These are phyloP conservation scores for Drosophila littoralis DNA, from an alignment of 1,140 invertebrate genomes.

Conservation along the genomic window DNA sequence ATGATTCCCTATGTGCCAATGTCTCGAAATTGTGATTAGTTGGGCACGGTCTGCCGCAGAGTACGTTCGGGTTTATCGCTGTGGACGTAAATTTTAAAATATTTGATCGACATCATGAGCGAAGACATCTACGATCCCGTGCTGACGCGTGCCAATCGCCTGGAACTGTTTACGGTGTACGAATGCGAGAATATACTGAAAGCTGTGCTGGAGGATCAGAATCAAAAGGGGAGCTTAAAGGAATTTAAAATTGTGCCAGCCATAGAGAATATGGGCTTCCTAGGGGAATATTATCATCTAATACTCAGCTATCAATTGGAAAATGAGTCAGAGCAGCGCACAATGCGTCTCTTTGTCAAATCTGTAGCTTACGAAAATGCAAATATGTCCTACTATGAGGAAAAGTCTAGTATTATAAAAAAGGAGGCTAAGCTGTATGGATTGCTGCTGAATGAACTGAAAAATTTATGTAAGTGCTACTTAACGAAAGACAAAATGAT, in stretches of 20 bases:
- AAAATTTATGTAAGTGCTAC: constrained; percentile 59
- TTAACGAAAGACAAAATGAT: too few relatives aligned
- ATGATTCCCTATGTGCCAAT: background rate
- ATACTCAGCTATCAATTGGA: constrained; percentile 55
- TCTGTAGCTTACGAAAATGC: constrained; percentile 65
- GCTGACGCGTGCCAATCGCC: constrained; percentile 45
- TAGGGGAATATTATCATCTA: constrained; percentile 76
- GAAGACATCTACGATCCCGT: constrained; percentile 45
- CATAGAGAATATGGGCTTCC: constrained; percentile 59
- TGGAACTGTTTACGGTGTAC: constrained; percentile 53
- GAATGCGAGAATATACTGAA: constrained; percentile 66
- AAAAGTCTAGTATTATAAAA: constrained; percentile 52
- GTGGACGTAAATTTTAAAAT: background rate
- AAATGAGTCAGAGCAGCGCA: constrained; percentile 19
- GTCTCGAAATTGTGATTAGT: constrained; percentile 35
- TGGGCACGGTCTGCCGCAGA: background rate
- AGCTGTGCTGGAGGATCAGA: constrained; percentile 54
- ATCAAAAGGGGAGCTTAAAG: constrained; percentile 31
- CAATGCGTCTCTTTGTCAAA: constrained; percentile 69
- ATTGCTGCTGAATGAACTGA: constrained; percentile 62
- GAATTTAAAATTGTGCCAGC: constrained; percentile 65
- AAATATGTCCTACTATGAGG: constrained; percentile 55
- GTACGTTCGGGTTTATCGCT: constrained; percentile 4
- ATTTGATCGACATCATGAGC: constrained; percentile 35
- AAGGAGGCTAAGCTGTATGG: constrained; percentile 68